These are phyloP conservation scores for Corvus moneduloides DNA, from an alignment of 2,113 vertebrate genomes.

Conservation along the genomic window DNA sequence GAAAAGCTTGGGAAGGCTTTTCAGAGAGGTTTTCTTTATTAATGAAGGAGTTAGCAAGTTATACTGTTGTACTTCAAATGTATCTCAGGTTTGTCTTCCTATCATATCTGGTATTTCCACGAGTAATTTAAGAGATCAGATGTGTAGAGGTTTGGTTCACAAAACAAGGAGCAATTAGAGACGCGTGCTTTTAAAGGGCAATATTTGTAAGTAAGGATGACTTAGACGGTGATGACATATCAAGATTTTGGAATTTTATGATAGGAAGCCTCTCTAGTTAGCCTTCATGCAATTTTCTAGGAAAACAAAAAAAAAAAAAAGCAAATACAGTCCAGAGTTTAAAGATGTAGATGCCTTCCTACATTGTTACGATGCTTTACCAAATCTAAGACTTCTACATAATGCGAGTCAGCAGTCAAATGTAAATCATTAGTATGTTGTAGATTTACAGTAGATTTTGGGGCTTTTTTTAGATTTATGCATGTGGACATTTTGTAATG, in stretches of 20 bases:
- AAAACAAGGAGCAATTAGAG: conserved; percentile 35
- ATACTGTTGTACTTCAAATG: conserved; percentile 85
- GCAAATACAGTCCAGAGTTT: conserved; percentile 71
- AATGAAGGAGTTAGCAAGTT: conserved; percentile 77
- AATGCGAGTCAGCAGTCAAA: conserved; percentile 78
- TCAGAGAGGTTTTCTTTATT: conserved; percentile 77
- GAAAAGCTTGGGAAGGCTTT: conserved; percentile 76
- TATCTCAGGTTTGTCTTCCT: conserved; percentile 98
- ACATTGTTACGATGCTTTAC: conserved; percentile 86
- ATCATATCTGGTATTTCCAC: conserved; percentile 79
- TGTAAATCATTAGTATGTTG: conserved; percentile 79
- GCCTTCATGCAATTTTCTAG: conserved; percentile 80
- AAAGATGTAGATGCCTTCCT: conserved; percentile 84
- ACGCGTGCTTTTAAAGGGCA: conserved; percentile 18
- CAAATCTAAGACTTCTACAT: conserved; percentile 81
- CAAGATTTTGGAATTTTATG: conserved; percentile 67
- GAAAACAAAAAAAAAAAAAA: conserved; percentile 40
- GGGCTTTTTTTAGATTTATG: conserved; percentile 78
- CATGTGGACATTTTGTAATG: conserved; percentile 81
- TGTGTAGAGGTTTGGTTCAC: conserved; percentile 53
- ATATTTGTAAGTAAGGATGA: conserved; percentile 51
- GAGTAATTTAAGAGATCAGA: conserved; percentile 64
- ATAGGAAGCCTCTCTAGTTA: conserved; percentile 79
- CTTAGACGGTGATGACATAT: conserved; percentile 21
- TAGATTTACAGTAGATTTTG: conserved; percentile 82